Percentiles rank a stretch among this genome's conserved stretches.
Evolutionary conservation across 2,888 invertebrate species (phyloP).

Genomic region (Tenthredo livida): DNA sequence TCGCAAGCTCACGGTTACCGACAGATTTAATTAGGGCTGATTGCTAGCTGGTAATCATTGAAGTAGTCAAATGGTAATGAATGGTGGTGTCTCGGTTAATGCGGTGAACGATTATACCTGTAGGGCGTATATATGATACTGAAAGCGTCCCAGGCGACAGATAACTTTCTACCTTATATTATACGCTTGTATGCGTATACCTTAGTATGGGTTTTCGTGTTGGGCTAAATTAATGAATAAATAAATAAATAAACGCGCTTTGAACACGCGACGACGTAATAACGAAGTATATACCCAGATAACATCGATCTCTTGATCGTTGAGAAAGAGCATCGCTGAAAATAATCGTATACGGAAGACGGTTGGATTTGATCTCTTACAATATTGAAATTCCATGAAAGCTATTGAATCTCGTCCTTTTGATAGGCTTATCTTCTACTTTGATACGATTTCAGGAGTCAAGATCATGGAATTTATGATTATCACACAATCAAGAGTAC

Average conservation of each 20-base stretch:
- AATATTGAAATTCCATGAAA: not conserved
- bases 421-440: not conserved
- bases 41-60: not conserved
- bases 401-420: not conserved
- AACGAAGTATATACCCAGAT: not conserved
- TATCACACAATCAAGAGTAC: not conserved
- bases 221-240: slow-evolving; percentile 3
- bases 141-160: not conserved
- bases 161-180: not conserved
- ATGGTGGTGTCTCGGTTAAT: not conserved
- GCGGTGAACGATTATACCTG: not conserved
- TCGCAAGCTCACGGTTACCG: not conserved
- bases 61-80: not conserved
- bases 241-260: not conserved
- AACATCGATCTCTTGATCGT: not conserved
- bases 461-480: not conserved
- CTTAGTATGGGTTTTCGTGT: not conserved
- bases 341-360: not conserved
- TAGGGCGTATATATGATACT: not conserved
- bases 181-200: not conserved
- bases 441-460: not conserved
- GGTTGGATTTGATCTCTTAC: not conserved
- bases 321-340: not conserved
- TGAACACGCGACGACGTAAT: not conserved
- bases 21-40: slow-evolving; percentile 16